Evolutionary conservation across 2,797 vertebrate species (phyloP).

Genomic region (Tolypeutes matacus): DNA sequence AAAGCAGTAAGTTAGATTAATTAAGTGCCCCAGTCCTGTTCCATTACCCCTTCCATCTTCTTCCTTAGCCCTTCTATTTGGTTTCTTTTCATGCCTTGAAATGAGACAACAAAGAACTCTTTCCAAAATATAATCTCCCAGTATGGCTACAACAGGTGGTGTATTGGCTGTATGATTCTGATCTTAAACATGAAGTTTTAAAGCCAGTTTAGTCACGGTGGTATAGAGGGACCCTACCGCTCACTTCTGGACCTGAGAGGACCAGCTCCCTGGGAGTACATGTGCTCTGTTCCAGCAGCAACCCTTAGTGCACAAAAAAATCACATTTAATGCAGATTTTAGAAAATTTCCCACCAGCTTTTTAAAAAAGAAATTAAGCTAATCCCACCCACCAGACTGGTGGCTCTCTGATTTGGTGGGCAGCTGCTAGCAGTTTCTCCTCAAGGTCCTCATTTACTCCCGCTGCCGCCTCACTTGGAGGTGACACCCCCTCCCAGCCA

Average conservation of each 20-base stretch:
- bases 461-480: not conserved
- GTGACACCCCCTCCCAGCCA: not conserved
- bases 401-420: not conserved
- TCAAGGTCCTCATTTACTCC: slow-evolving; percentile 14
- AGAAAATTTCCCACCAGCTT: slow-evolving; percentile 49
- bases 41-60: slow-evolving; percentile 14
- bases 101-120: slow-evolving; percentile 41
- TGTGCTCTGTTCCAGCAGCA: not conserved
- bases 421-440: slow-evolving; percentile 56
- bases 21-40: not conserved
- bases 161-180: not conserved
- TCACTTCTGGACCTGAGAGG: not conserved
- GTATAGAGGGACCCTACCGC: not conserved
- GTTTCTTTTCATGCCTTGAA: slow-evolving; percentile 56
- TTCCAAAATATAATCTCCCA: slow-evolving; percentile 47
- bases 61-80: not conserved
- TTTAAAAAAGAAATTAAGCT: slow-evolving; percentile 52
- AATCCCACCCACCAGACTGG: slow-evolving; percentile 22
- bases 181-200: not conserved
- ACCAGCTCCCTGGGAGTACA: not conserved
- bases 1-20: slow-evolving; percentile 38
- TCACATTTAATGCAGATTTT: slow-evolving; percentile 54
- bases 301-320: slow-evolving; percentile 4
- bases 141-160: not conserved
- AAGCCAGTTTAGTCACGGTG: not conserved